These are phyloP conservation scores for Psittacula derbiana DNA, from an alignment of 2,797 vertebrate genomes.

Conservation along the genomic window DNA sequence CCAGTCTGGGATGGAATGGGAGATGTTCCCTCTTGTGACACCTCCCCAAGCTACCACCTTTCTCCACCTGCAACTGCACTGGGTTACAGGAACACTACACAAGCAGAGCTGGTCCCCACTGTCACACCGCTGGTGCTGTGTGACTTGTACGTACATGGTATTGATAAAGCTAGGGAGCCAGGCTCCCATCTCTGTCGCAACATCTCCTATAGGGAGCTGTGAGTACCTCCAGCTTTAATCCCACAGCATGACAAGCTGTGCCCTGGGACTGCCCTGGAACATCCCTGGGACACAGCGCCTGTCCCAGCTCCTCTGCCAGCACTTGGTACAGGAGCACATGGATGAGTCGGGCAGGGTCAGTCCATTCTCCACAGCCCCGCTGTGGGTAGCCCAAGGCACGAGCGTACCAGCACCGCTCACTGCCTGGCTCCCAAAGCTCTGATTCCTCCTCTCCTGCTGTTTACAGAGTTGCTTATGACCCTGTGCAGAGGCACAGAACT, in stretches of 20 bases:
- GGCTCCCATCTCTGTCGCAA: neutral
- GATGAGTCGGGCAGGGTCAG: neutral
- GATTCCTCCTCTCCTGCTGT: accelerated
- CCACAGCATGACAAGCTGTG: accelerated
- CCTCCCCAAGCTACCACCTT: accelerated
- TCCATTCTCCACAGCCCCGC: neutral
- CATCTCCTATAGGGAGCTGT: accelerated
- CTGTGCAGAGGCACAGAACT: accelerated
- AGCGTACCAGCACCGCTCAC: neutral
- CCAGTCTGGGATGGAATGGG: neutral
- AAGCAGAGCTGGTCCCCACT: neutral
- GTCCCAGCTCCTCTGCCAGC: too few relatives aligned
- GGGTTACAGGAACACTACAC: accelerated
- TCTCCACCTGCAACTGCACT: accelerated
- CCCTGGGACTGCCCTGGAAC: neutral
- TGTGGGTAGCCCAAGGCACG: accelerated
- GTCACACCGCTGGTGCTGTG: accelerated
- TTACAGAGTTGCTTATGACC: accelerated
- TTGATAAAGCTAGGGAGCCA: accelerated
- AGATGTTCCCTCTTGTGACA: accelerated
- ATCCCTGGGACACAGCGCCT: neutral
- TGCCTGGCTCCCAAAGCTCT: accelerated
- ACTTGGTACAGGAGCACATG: accelerated
- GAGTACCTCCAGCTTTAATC: neutral
- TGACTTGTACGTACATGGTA: accelerated